Evolutionary conservation across 2,113 vertebrate species (phyloP), one percentile per base, ranked within the genome.

Genomic region (Acanthochromis polyacanthus): DNA sequence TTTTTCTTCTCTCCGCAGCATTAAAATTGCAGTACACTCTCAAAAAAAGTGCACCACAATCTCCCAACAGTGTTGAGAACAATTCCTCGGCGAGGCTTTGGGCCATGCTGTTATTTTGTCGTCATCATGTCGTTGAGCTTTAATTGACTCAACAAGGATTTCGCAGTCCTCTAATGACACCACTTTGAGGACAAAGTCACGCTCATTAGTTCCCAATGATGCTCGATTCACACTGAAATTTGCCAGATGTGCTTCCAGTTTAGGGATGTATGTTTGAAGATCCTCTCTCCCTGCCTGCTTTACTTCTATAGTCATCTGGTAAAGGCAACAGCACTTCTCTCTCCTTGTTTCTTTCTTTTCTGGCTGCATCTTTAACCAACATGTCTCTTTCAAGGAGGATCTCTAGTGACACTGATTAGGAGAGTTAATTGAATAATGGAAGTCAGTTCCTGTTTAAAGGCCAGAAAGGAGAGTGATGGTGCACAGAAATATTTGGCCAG

Each of bases 131-230:
- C 65, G 56, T 85, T 81, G 84, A 87, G 74, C 84, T 90, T 89
- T 89, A 91, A 88, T 90, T 91, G 89, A 82, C 86, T 90, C 82
- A 90, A 86, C 86, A 70, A 88, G 86, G 89, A 92, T 86, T 91
- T 87, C 64, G 52, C 85, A 52, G 75, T 73, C 78, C 89, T 89
- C 86, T 87, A 81, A 90, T 87, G 86, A 81, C 84, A 73, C 75
- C 79, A 74, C 86, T 87, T 80, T 85, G 80, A 91, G 83, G 91
- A 90, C 83, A 80, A 73, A 85, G 81, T 83, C 87, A 86, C 69
- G 74, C 87, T 92, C 79, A 73, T 90, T 90, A 90, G 82, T 79
- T 89, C 77, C 85, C 89, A 82, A 89, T 82, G 85, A 92, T 77
- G 80, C 87, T 81, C 70, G 8, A 83, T 81, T 80, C 90, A 83